Percentiles rank a stretch among this genome's conserved stretches.
These are phyloP conservation scores for Eulemur rubriventer DNA, from an alignment of 2,797 vertebrate genomes.

Conservation along the genomic window DNA sequence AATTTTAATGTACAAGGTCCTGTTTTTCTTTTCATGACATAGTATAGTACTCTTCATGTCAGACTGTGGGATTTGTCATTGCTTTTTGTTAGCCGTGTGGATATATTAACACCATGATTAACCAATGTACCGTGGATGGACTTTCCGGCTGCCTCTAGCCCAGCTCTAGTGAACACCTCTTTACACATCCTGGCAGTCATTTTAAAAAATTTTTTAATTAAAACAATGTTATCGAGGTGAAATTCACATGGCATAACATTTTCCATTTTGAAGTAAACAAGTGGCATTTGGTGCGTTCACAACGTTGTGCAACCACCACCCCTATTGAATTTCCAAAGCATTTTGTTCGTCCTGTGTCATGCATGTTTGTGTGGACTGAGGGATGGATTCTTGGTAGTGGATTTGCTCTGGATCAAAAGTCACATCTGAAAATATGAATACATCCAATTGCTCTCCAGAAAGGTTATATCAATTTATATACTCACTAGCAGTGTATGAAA, in stretches of 20 bases:
- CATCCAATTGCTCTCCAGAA: neutral
- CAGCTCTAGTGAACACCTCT: neutral
- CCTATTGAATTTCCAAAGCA: neutral
- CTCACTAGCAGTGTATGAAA: neutral
- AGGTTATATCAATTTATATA: neutral
- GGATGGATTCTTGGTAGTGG: neutral
- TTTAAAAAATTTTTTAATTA: neutral
- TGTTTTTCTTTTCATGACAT: neutral
- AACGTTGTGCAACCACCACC: neutral
- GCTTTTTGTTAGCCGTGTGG: neutral
- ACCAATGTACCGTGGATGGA: neutral
- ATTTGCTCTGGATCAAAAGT: neutral
- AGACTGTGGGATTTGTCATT: neutral
- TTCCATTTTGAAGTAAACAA: neutral
- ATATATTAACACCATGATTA: neutral
- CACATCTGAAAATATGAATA: neutral
- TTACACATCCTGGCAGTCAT: neutral
- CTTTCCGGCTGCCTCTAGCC: neutral
- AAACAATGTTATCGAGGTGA: neutral
- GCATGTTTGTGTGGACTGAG: neutral
- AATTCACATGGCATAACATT: neutral
- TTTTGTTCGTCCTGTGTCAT: neutral
- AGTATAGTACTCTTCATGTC: neutral
- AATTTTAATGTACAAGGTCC: neutral
- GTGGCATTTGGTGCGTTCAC: neutral